Percentiles rank a stretch among this genome's conserved stretches.
Evolutionary conservation across 2,113 vertebrate species (phyloP).

Genomic region (Cynocephalus volans): DNA sequence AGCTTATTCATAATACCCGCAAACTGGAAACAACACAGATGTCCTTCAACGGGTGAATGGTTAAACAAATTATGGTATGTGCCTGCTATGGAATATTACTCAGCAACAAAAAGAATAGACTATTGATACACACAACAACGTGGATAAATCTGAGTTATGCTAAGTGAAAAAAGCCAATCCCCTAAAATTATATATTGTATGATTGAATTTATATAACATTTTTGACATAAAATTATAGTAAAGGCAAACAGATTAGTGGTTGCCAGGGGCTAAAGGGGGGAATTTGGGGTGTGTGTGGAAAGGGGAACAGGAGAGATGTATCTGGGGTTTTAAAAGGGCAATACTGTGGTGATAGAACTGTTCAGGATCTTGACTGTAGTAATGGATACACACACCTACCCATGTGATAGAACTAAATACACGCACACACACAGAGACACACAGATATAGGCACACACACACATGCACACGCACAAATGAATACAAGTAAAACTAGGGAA

Average conservation of each 20-base stretch:
- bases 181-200: neutral
- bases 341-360: neutral
- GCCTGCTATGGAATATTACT: neutral
- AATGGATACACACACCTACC: neutral
- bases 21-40: constrained; percentile 36
- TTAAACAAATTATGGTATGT: neutral
- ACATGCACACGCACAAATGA: neutral
- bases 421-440: neutral
- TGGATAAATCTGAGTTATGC: constrained; percentile 2
- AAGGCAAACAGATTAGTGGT: neutral
- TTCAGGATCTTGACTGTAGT: neutral
- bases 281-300: neutral
- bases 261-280: neutral
- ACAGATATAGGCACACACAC: neutral
- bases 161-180: neutral
- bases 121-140: neutral
- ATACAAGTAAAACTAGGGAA: constrained; percentile 13
- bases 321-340: neutral
- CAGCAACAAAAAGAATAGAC: neutral
- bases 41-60: neutral
- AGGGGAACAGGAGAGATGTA: neutral
- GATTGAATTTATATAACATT: constrained; percentile 1
- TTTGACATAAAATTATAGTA: neutral
- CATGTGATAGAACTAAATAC: neutral
- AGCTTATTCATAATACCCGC: constrained; percentile 41